Evolutionary conservation across 1,140 invertebrate genomes (phyloP).

Genomic region (Drosophila sp.): DNA sequence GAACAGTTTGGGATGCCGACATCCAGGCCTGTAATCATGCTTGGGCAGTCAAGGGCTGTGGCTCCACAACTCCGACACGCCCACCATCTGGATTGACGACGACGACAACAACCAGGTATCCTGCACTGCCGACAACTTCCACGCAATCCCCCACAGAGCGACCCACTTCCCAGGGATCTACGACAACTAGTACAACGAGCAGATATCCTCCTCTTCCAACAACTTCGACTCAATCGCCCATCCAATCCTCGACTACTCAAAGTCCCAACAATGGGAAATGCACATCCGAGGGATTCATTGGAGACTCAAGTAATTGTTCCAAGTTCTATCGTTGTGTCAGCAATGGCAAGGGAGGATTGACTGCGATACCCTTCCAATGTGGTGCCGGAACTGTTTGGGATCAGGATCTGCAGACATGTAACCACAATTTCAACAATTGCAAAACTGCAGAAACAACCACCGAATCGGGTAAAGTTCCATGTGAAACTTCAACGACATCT

Average conservation of each 20-base stretch:
- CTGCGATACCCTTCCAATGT: conserved; percentile 86
- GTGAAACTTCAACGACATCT: conserved; percentile 34
- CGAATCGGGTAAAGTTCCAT: conserved; percentile 49
- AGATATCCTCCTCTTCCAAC: conserved; percentile 4
- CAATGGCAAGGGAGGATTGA: conserved; percentile 84
- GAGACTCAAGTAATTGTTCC: conserved; percentile 84
- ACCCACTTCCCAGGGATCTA: background rate
- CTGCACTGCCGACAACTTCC: conserved; percentile 25
- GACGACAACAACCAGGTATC: conserved; percentile 8
- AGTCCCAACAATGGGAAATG: conserved; percentile 38
- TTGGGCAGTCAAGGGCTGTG: conserved; percentile 72
- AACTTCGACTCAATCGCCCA: conserved; percentile 2
- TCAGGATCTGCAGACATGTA: conserved; percentile 85
- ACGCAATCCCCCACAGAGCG: conserved; percentile 5
- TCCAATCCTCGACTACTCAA: conserved; percentile 10
- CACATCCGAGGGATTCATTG: conserved; percentile 58
- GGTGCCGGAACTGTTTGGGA: conserved; percentile 88
- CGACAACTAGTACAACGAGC: background rate
- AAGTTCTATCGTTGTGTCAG: conserved; percentile 89
- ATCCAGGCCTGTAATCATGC: conserved; percentile 86
- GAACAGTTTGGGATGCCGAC: conserved; percentile 87
- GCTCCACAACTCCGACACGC: conserved; percentile 3
- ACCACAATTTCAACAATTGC: conserved; percentile 84
- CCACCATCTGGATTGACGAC: conserved; percentile 18
- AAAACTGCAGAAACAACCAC: conserved; percentile 34